A percentile compares a stretch with the other conserved stretches of the same genome.
These are phyloP conservation scores for Anastatus disparis DNA, from an alignment of 1,140 invertebrate genomes.

Conservation along the genomic window DNA sequence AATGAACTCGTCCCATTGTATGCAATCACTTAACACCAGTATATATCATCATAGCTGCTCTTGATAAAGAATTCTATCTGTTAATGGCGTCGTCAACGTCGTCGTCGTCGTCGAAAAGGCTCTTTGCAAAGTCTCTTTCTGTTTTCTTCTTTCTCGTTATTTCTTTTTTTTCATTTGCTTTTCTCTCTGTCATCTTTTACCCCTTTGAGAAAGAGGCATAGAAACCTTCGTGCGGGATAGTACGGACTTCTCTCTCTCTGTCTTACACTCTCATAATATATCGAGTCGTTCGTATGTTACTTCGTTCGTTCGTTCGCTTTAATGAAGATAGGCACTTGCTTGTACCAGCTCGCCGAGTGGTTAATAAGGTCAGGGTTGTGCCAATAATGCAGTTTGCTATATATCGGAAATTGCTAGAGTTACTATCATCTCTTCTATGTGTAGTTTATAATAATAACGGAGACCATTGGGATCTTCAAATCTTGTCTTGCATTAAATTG, in stretches of 20 bases:
- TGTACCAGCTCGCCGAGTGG: not conserved
- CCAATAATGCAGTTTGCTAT: not conserved
- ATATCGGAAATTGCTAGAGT: not conserved
- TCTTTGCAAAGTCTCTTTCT: too few species aligned
- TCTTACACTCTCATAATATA: too few species aligned
- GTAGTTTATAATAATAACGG: not conserved
- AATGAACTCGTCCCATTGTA: too few species aligned
- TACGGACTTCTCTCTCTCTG: too few species aligned
- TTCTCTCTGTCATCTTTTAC: not conserved
- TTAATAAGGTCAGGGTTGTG: constrained; percentile 35
- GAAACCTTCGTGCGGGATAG: too few species aligned
- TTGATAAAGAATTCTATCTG: not conserved
- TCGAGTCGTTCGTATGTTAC: too few species aligned
- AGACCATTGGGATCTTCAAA: too few species aligned
- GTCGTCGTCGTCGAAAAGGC: too few species aligned
- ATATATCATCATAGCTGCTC: too few species aligned
- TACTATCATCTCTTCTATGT: not conserved
- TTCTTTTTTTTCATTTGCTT: too few species aligned
- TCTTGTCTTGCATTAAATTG: not conserved
- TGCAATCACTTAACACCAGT: too few species aligned
- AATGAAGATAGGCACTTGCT: constrained; percentile 10
- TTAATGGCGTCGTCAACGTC: not conserved
- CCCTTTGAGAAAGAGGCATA: not conserved
- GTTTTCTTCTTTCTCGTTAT: too few species aligned
- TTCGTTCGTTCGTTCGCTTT: not conserved